Conservation (phyloP, 2,888 invertebrate genomes). For the Blomia tropicalis region DNA sequence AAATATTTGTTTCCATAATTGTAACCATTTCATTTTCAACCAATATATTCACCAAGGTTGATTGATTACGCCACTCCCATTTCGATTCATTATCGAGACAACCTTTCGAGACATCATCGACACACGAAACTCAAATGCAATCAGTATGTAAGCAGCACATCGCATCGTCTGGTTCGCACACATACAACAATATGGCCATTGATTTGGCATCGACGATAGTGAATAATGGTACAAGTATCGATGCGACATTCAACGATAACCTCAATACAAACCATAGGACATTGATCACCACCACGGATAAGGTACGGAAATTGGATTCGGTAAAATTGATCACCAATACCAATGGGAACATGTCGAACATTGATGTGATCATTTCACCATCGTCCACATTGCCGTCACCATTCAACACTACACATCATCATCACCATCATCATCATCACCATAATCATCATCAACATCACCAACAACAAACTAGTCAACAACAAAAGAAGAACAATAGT, state of each 20-base stretch:
- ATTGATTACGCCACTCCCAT: too few species aligned
- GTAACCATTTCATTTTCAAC: too few species aligned
- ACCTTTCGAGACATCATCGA: too few species aligned
- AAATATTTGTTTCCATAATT: too few species aligned
- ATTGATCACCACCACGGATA: neutral
- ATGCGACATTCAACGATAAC: neutral
- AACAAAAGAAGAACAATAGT: neutral
- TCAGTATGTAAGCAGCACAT: too few species aligned
- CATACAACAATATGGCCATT: neutral
- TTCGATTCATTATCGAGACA: too few species aligned
- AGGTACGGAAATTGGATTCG: neutral
- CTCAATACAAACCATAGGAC: neutral
- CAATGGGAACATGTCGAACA: neutral
- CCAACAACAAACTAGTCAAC: neutral
- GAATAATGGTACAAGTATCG: neutral
- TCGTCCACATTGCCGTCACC: neutral
- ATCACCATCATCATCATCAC: neutral
- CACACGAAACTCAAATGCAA: too few species aligned
- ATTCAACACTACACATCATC: neutral
- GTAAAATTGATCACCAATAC: neutral
- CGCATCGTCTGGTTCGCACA: too few species aligned
- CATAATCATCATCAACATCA: neutral
- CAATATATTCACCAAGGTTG: too few species aligned
- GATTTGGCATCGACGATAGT: neutral
- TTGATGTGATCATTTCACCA: neutral